Percentiles rank a stretch among this genome's conserved stretches.
Conservation (phyloP, 2,113 vertebrate genomes). For the Jacana jacana region DNA sequence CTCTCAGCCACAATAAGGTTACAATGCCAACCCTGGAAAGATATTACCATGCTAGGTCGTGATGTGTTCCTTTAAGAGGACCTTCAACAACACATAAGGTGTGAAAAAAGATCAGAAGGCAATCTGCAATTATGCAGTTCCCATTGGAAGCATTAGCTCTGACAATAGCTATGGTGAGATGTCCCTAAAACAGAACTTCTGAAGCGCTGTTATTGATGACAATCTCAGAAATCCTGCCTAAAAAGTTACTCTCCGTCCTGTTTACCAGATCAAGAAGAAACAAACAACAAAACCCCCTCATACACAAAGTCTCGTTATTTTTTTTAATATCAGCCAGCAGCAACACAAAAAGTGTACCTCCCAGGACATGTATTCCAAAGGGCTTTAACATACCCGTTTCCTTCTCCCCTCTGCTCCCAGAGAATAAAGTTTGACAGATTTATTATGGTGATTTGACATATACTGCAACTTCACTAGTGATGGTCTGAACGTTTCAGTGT, state of each 20-base stretch:
- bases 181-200: not conserved
- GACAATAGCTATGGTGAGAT: not conserved
- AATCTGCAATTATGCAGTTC: not conserved
- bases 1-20: not conserved
- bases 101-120: not conserved
- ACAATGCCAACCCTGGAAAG: not conserved
- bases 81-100: not conserved
- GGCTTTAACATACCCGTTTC: not conserved
- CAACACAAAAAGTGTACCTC: rapidly evolving
- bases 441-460: rapidly evolving
- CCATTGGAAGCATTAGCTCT: not conserved
- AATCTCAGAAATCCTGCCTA: not conserved
- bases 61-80: not conserved
- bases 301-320: not conserved
- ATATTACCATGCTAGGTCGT: not conserved
- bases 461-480: not conserved
- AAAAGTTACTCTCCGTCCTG: not conserved
- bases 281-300: not conserved
- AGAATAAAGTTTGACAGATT: not conserved
- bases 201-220: not conserved
- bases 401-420: not conserved
- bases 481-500: not conserved
- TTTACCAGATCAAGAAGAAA: not conserved
- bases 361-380: not conserved
- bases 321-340: too few relatives aligned